These are phyloP conservation scores for Festucalex cinctus DNA, from an alignment of 2,113 vertebrate species.

Conservation along the genomic window DNA sequence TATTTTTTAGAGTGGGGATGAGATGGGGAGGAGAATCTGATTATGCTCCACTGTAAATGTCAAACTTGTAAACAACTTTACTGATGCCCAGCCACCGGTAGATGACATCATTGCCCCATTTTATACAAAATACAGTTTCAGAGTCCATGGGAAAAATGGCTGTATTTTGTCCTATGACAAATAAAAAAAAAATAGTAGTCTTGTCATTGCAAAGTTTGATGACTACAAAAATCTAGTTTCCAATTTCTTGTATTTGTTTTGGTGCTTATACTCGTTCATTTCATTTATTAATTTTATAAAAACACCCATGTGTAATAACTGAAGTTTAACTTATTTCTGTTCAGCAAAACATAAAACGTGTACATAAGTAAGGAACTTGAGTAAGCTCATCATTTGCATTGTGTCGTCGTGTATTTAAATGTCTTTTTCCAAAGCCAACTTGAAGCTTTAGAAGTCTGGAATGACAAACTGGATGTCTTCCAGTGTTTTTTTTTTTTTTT, in stretches of 20 bases:
- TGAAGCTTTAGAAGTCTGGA: constrained; percentile 2
- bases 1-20: no score
- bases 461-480: constrained; percentile 7
- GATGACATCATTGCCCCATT: no score
- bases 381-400: background rate
- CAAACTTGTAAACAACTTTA: no score
- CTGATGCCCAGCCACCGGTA: no score
- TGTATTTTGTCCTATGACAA: no score
- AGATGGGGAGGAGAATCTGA: no score
- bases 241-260: background rate
- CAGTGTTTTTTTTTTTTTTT: background rate
- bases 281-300: background rate
- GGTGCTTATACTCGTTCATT: background rate
- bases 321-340: background rate
- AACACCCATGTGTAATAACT: background rate
- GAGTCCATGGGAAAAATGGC: no score
- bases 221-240: background rate
- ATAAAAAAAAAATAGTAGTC: no score
- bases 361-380: background rate
- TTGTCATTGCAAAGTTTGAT: background rate
- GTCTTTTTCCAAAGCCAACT: background rate
- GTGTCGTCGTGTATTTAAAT: background rate
- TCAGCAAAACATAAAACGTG: background rate
- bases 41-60: no score
- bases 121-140: no score